Evolutionary conservation across 2,888 invertebrate genomes (phyloP), one percentile per base, ranked within the genome.

Genomic region (Adelognathus sp.): DNA sequence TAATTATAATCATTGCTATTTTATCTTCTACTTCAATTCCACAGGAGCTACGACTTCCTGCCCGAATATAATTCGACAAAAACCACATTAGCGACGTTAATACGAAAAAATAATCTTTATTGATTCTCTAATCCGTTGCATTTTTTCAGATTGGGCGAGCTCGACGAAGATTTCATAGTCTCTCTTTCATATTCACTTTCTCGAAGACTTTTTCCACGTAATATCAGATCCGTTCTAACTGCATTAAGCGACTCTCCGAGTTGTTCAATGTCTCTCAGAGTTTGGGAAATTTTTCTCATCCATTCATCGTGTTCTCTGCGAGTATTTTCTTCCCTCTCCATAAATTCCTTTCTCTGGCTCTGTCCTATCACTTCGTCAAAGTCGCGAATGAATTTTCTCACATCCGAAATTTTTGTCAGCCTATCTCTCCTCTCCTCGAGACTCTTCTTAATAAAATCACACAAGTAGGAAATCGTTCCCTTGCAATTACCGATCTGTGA

Each of bases 221-320:
- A 52, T 24, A 83, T 82, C 39, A 77, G 54, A 61, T 76, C 79
- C 6, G 81, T 75, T 56, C 75, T 69, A 0, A 79, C 46, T 0
- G 81, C 75, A 41, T 74, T 81, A 3, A 81, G 33, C 18, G 74
- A 63, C 61, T 76, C 71, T 5, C 64, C 64, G 31, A 79, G 41
- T 44, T 64, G 44, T 52, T 82, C 74, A 3, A 82, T 76, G 6
- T 78, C 66, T 1, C n/a, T 72, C 29, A 82, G 21, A 36, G 52
- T 36, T 6, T 14, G 21, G 0, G 82, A 33, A 29, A 83, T 83
- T 67, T 67, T 82, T 18, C 39, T 63, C 44, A 83, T 76, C 81
- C 78, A 81, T 14, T 79, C 67, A 7, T 82, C 79, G 64, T 83
- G 82, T 11, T 75, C 81, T 16, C 36, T 21, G 0, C 70, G 71